Percentiles rank a stretch among this genome's conserved stretches.
These are phyloP conservation scores for Philotrypesis tridentata DNA, from an alignment of 1,140 invertebrate species.

Conservation along the genomic window DNA sequence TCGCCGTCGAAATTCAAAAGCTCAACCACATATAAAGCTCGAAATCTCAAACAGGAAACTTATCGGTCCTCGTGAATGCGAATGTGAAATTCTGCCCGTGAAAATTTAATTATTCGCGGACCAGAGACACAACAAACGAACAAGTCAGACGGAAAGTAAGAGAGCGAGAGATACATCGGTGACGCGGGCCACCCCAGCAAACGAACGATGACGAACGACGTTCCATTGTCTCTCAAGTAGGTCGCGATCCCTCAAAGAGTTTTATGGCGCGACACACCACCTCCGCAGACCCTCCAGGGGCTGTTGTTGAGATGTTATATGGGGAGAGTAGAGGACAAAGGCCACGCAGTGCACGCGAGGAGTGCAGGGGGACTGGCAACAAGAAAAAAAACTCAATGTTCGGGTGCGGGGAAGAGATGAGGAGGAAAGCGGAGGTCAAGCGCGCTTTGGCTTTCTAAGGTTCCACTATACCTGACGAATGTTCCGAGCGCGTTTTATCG, in stretches of 20 bases:
- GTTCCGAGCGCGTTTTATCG: conserved; percentile 12
- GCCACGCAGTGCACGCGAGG: background rate
- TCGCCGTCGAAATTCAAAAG: conserved; percentile 28
- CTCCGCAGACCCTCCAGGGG: background rate
- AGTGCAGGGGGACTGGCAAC: background rate
- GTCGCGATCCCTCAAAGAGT: conserved; percentile 47
- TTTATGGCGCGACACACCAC: conserved; percentile 4
- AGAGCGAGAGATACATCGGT: background rate
- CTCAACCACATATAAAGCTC: background rate
- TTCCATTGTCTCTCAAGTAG: conserved; percentile 41
- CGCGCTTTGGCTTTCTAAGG: conserved; percentile 32
- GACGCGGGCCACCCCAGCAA: background rate
- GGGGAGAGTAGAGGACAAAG: conserved; percentile 32
- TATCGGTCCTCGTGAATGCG: conserved; percentile 10
- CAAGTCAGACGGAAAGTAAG: background rate
- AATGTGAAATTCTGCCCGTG: background rate
- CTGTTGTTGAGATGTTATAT: background rate
- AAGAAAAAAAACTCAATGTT: conserved; percentile 2
- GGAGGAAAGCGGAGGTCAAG: conserved; percentile 32
- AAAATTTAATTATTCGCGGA: conserved; percentile 43
- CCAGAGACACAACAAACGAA: background rate
- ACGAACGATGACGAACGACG: conserved; percentile 21
- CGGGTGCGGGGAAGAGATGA: background rate
- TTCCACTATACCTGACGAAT: conserved; percentile 45
- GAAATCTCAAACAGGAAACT: background rate